Base-by-base conservation (phyloP, 2,888 invertebrate species). In the Nemurella pictetii region DNA sequence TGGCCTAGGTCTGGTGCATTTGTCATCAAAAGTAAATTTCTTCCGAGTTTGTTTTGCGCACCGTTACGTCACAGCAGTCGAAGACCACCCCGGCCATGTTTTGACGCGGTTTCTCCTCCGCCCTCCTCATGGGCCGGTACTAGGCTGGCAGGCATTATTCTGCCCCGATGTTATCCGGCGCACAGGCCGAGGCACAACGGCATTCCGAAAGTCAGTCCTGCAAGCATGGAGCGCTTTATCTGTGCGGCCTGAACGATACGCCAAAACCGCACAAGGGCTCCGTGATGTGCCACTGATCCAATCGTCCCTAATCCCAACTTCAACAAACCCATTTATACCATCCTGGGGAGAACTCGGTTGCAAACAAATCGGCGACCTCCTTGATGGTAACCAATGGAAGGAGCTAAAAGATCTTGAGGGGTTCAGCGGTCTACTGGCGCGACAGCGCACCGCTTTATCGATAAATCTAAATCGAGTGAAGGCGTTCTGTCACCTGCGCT, bases 1-100 rank as follows among this genome's bases (percentile, higher is more conserved):
- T 2, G 84, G 84, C 27, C 80, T 80, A 9, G 80, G 84, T 9
- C 78, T 84, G 25, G 84, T 84, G 35, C 73, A 84, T 29, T 20
- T 84, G 2, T 15, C 15, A 29, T 80, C 84, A 20, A 84, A 84
- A 78, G 32, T 80, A 26, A 5, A 29, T 0, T 32, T 80, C 25
- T 80, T 84, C 29, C 55, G 80, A 32, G 77, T 84, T 25, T 55
- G 36, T 15, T 72, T 77, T 36, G 84, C 84, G 0, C 84, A 78
- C 9, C 35, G 80, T 5, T 78, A 29, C 20, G 12, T 78, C 4
- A 28, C 29, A 4, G 30, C 28, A 3, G 28, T 78, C 15, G 78
- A 78, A 12, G 78, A 78, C 30, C 29, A 78, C 30, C 78, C 78
- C 9, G 28, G 78, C 30, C 28, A 78, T 30, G 78, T 30, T 29